phyloP scores from a whole-genome alignment of 2,888 invertebrate genomes.

The Lasioglossum calceatum region DNA sequence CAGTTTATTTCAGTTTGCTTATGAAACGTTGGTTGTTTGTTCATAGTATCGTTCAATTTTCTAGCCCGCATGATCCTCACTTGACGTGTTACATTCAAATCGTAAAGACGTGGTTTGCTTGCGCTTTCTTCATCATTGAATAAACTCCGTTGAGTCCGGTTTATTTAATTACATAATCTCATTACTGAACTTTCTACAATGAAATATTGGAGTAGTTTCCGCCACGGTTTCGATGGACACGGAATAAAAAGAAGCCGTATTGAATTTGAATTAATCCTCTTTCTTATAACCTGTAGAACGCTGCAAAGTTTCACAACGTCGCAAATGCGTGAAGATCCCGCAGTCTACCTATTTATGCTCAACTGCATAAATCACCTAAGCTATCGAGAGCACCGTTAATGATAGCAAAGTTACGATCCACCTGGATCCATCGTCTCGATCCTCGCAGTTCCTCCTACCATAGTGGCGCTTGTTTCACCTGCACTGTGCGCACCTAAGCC shows the following conservation, averaged over 20 bases:
- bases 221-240: too few species aligned
- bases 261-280: neutral
- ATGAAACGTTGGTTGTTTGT: too few species aligned
- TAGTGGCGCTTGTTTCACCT: constrained; percentile 21
- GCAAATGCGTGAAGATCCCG: neutral
- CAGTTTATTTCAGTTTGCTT: too few species aligned
- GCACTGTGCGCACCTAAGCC: neutral
- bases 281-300: neutral
- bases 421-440: constrained; percentile 11
- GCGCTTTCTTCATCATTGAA: too few species aligned
- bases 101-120: too few species aligned
- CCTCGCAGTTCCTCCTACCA: neutral
- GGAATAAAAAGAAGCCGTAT: neutral
- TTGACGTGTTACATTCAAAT: too few species aligned
- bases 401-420: neutral
- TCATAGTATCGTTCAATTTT: too few species aligned
- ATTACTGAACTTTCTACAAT: too few species aligned
- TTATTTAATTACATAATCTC: too few species aligned
- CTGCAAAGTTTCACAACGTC: neutral
- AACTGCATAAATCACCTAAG: neutral
- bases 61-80: too few species aligned
- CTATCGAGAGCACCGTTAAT: constrained; percentile 13
- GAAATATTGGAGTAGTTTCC: neutral
- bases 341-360: neutral
- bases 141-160: too few species aligned